Base-by-base conservation (phyloP, 2,797 vertebrate species). In the Myoxocephalus aenaeus region DNA sequence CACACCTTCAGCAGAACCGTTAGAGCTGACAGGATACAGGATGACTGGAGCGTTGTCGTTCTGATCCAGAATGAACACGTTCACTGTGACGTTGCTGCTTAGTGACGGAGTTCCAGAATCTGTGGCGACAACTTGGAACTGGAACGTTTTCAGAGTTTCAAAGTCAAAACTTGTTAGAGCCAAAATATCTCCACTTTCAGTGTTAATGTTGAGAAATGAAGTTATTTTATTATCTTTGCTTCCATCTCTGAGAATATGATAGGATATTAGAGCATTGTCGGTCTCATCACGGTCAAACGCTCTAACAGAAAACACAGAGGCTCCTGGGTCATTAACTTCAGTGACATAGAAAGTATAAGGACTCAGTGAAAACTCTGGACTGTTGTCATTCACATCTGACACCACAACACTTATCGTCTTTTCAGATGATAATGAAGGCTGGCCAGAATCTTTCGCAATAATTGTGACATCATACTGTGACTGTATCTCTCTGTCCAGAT, bases 331-430 rank as follows among this genome's bases (percentile, higher is more conserved):
- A 0, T 96, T 96, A 68, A 95, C 95, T 74, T 96, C 96, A 44
- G 80, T 81, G n/a, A 97, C 76, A 0, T 96, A 96, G 27, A 94
- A 93, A 0, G 87, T 93, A 70, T 96, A 95, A n/a, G 95, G 95
- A 6, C 92, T 94, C 56, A 88, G 82, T 14, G 89, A 74, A 82
- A 97, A 97, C 14, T 67, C 74, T 0, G 96, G 96, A 0, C 91
- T 91, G 0, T 97, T 96, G 80, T 97, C 96, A 0, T 97, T 97
- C 7, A 96, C 92, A 0, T 96, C 96, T 62, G 85, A 88, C 4
- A 92, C 70, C 5, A 83, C 27, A 20, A 93, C 66, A 1, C 40
- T 72, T 4, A 93, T 86, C 6, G 83, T 84, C 78, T 87, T 92
- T 40, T 85, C 27, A 58, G 85, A 86, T 0, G 87, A 85, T n/a